These are phyloP conservation scores for Hyppa rectilinea DNA, from an alignment of 2,888 invertebrate species.

Conservation along the genomic window DNA sequence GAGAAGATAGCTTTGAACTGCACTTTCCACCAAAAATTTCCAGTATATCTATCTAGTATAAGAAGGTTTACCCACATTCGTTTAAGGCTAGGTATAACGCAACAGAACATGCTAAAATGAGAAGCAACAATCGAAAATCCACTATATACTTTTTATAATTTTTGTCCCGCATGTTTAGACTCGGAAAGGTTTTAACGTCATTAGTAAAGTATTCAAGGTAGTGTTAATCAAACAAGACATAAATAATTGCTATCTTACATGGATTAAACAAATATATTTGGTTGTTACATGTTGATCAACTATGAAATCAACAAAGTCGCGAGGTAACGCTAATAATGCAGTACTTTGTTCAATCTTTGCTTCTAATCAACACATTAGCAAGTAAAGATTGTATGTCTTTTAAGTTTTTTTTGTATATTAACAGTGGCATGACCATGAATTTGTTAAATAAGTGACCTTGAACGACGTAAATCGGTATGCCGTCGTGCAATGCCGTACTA, in stretches of 20 bases:
- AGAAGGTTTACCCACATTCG: background rate
- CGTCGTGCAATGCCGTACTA: constrained; percentile 64
- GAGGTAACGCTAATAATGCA: constrained; percentile 33
- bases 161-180: background rate
- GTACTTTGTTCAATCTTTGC: constrained; percentile 31
- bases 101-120: background rate
- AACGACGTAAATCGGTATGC: constrained; percentile 63
- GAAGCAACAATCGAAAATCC: background rate
- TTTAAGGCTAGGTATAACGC: background rate
- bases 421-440: constrained; percentile 36
- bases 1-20: background rate
- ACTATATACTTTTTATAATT: background rate
- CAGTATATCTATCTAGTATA: background rate
- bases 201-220: constrained; percentile 24
- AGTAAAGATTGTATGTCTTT: constrained; percentile 42
- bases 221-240: constrained; percentile 2
- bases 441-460: constrained; percentile 59
- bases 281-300: constrained; percentile 10
- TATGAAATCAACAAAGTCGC: constrained; percentile 40
- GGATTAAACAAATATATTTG: constrained; percentile 29
- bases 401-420: constrained; percentile 40
- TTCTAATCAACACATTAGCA: constrained; percentile 47
- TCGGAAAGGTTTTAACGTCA: background rate
- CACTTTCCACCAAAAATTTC: background rate
- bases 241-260: constrained; percentile 20